A percentile compares a stretch with the other conserved stretches of the same genome.
phyloP scores from a whole-genome alignment of 2,888 invertebrate species.

The Endomychus coccineus region DNA sequence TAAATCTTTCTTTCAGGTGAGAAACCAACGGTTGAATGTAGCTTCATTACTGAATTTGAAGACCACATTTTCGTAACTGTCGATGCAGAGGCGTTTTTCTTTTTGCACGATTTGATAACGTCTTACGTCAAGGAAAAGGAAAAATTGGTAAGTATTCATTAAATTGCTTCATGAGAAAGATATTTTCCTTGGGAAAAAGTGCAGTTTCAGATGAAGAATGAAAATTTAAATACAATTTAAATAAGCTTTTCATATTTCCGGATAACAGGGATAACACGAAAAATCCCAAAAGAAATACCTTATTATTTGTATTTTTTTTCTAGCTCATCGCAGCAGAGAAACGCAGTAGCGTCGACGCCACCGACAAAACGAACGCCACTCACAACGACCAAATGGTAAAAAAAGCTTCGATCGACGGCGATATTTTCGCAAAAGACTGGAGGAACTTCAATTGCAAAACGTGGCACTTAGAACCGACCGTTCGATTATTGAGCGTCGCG shows the following conservation, averaged over 20 bases:
- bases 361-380: constrained; percentile 23
- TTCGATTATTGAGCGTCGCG: constrained; percentile 51
- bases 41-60: constrained; percentile 97
- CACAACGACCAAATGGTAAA: constrained; percentile 28
- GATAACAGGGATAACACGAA: too few species aligned
- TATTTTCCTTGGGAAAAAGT: too few species aligned
- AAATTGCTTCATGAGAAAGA: constrained; percentile 1
- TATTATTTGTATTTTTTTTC: constrained; percentile 12
- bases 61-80: constrained; percentile 98
- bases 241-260: too few species aligned
- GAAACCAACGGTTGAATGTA: constrained; percentile 88
- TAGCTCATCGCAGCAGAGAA: constrained; percentile 30
- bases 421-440: constrained; percentile 75
- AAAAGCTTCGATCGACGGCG: constrained; percentile 44
- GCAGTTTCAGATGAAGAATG: too few species aligned
- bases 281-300: too few species aligned
- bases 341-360: constrained; percentile 26
- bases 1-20: constrained; percentile 49
- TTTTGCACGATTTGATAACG: constrained; percentile 92
- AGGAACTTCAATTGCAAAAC: constrained; percentile 87
- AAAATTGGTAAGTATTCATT: constrained; percentile 52
- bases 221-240: too few species aligned
- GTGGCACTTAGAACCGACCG: constrained; percentile 95
- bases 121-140: constrained; percentile 94
- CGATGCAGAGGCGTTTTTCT: constrained; percentile 97